These are phyloP conservation scores for Apis cerana DNA, from an alignment of 1,140 invertebrate genomes.

Conservation along the genomic window DNA sequence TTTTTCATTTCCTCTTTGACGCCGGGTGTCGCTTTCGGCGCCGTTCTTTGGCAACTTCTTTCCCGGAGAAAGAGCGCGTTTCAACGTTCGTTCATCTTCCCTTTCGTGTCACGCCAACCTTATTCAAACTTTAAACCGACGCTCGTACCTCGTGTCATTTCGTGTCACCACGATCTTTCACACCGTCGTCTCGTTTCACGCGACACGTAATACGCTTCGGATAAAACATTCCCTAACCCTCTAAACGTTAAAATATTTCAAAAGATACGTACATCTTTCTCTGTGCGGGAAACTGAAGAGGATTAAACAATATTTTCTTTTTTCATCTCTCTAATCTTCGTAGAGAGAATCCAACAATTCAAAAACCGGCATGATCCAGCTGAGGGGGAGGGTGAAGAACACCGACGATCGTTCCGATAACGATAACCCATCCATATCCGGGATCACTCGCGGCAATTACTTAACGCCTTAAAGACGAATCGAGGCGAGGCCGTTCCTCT, in stretches of 20 bases:
- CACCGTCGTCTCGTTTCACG: too few species aligned
- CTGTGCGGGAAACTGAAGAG: too few species aligned
- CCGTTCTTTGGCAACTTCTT: not conserved
- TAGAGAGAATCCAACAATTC: too few species aligned
- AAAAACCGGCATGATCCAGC: too few species aligned
- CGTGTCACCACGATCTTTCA: too few species aligned
- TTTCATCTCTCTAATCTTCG: too few species aligned
- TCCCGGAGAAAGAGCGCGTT: not conserved
- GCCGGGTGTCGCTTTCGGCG: not conserved
- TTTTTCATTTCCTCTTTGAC: not conserved
- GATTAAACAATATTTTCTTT: too few species aligned
- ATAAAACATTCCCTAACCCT: too few species aligned
- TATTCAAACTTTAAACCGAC: not conserved
- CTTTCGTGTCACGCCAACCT: not conserved
- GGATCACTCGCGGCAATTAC: constrained; percentile 75
- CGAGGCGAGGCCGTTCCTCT: constrained; percentile 6
- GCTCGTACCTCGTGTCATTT: too few species aligned
- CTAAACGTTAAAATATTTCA: too few species aligned
- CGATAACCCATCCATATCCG: constrained; percentile 72
- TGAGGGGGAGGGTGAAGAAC: constrained; percentile 11
- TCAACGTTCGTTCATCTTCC: not conserved
- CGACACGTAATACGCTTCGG: too few species aligned
- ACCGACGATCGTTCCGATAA: constrained; percentile 40
- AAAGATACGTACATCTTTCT: too few species aligned
- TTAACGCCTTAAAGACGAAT: constrained; percentile 64